A percentile compares a stretch with the other conserved stretches of the same genome.
Conservation (phyloP, 2,113 vertebrate genomes). For the Zosterops pallidus region DNA sequence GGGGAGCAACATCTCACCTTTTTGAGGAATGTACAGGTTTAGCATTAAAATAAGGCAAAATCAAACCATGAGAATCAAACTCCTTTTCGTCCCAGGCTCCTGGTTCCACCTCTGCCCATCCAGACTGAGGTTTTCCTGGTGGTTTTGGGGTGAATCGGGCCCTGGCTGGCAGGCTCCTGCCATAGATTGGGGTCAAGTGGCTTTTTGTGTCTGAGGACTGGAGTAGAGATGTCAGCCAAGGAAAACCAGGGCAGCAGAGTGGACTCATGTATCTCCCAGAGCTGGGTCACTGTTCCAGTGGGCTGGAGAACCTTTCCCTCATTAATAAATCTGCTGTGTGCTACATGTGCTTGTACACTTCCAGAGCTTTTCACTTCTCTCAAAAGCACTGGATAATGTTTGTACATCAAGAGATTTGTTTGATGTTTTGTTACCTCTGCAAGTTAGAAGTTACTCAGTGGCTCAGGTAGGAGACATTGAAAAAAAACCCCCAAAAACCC, state of each 20-base stretch:
- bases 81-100: neutral
- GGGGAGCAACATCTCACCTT: neutral
- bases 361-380: neutral
- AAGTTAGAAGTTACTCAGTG: neutral
- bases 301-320: neutral
- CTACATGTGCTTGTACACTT: rapidly evolving
- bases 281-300: neutral
- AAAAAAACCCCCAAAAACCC: neutral
- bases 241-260: neutral
- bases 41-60: neutral
- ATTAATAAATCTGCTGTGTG: rapidly evolving
- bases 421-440: neutral
- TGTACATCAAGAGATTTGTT: neutral
- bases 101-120: neutral
- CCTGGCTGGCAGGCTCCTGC: neutral
- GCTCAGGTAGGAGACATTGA: neutral
- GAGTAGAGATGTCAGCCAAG: neutral
- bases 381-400: neutral
- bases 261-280: rapidly evolving
- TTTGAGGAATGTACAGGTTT: neutral
- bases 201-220: neutral
- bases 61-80: neutral
- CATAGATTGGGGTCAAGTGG: neutral
- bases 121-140: neutral
- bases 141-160: neutral